Conservation (phyloP, 2,113 vertebrate genomes). For the Pygoscelis adeliae region DNA sequence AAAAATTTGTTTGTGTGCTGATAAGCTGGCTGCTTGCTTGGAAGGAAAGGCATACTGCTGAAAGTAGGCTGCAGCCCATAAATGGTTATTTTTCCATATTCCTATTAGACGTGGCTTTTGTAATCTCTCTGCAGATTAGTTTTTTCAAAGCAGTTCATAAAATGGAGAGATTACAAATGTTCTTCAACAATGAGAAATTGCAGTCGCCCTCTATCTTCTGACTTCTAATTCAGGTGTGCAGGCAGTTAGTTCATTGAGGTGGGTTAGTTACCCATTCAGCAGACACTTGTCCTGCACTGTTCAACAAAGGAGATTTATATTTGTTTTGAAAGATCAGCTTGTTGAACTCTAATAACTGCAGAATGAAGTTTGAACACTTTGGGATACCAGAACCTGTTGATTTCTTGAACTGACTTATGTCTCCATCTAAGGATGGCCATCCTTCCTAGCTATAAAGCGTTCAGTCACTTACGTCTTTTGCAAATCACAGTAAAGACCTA, state of each 20-base stretch:
- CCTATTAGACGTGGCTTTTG: neutral
- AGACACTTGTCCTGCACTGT: neutral
- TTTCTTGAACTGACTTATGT: neutral
- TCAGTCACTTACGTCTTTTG: neutral
- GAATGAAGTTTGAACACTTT: neutral
- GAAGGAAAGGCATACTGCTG: neutral
- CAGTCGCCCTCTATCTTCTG: neutral
- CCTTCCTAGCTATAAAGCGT: neutral
- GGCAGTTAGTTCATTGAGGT: neutral
- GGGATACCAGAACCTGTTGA: neutral
- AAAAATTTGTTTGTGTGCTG: slow-evolving; percentile 5
- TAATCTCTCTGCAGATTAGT: neutral
- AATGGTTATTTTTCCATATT: neutral
- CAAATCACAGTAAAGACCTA: neutral
- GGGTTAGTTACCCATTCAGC: neutral
- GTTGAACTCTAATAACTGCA: neutral
- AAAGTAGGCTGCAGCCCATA: neutral
- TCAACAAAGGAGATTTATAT: neutral
- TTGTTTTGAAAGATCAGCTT: neutral
- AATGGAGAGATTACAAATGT: neutral
- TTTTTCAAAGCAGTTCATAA: neutral
- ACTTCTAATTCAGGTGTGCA: neutral
- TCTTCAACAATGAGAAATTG: neutral
- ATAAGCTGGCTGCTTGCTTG: slow-evolving; percentile 40
- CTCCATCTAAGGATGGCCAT: neutral